phyloP scores from a whole-genome alignment of 1,140 invertebrate genomes.

The Pinna nobilis region DNA sequence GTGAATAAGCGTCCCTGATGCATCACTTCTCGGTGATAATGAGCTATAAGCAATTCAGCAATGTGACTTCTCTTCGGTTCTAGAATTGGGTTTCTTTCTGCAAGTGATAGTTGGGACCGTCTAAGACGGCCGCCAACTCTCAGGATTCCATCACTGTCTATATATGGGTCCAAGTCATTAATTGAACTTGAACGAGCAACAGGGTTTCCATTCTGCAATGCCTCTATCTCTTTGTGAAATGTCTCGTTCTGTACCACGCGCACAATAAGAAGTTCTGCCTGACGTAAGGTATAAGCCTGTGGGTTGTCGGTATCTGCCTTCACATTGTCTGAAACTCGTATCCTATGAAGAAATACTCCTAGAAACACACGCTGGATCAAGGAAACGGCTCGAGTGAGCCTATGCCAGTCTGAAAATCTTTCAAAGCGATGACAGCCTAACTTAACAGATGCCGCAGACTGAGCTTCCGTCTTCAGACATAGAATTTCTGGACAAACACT shows the following conservation, averaged over 20 bases:
- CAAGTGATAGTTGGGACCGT: not conserved
- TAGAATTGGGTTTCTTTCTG: slow-evolving; percentile 17
- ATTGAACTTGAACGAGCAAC: slow-evolving; percentile 2
- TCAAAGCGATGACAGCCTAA: not conserved
- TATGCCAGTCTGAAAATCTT: slow-evolving; percentile 4
- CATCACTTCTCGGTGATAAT: slow-evolving; percentile 6
- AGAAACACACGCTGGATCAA: too few species aligned
- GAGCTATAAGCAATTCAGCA: slow-evolving; percentile 3
- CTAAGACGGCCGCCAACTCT: slow-evolving; percentile 24
- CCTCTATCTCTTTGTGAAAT: slow-evolving; percentile 12
- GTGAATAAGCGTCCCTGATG: slow-evolving; percentile 20
- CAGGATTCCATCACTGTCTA: slow-evolving; percentile 20
- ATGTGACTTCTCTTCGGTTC: slow-evolving; percentile 8
- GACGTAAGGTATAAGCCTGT: not conserved
- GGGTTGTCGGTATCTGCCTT: not conserved
- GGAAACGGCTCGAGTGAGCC: not conserved
- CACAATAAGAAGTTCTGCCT: slow-evolving; percentile 8
- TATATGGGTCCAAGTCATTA: not conserved
- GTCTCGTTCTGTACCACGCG: slow-evolving; percentile 10
- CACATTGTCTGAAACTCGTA: not conserved
- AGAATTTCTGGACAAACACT: not conserved
- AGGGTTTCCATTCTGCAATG: not conserved
- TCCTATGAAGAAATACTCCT: too few species aligned
- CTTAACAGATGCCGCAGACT: not conserved
- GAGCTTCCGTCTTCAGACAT: not conserved